Evolutionary conservation across 2,888 invertebrate species (phyloP).

Genomic region (Peribatodes rhomboidaria): DNA sequence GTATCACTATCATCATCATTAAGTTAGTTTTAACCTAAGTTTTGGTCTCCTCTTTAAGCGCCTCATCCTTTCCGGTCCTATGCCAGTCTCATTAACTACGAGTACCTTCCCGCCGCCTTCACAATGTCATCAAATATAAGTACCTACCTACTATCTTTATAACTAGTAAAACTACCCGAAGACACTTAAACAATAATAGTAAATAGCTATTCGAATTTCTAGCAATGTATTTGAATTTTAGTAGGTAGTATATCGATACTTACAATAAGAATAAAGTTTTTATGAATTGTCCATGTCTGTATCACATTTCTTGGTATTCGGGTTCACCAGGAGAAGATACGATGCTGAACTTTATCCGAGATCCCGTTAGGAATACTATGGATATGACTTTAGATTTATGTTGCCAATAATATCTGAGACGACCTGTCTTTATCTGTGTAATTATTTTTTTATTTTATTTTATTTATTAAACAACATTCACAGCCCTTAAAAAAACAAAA

Average conservation of each 20-base stretch:
- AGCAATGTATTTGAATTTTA: constrained; percentile 15
- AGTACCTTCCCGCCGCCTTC: no score
- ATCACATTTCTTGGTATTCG: constrained; percentile 69
- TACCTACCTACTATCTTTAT: no score
- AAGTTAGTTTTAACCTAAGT: no score
- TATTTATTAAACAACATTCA: no score
- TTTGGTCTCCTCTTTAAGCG: no score
- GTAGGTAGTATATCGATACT: constrained; percentile 4
- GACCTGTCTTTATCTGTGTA: background rate
- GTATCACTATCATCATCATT: no score
- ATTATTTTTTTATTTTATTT: background rate
- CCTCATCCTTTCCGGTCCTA: no score
- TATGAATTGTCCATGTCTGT: constrained; percentile 63
- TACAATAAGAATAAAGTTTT: constrained; percentile 51
- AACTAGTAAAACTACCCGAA: no score
- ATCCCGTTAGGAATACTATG: constrained; percentile 53
- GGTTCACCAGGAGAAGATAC: constrained; percentile 55
- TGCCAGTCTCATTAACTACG: no score
- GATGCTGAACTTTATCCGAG: constrained; percentile 45
- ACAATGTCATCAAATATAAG: no score
- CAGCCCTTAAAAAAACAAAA: no score
- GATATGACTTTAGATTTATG: constrained; percentile 48
- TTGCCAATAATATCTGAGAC: background rate
- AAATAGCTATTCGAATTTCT: background rate
- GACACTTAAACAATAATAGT: constrained; percentile 6